Evolutionary conservation across 1,140 invertebrate genomes (phyloP).

Genomic region (Drosophila repleta): DNA sequence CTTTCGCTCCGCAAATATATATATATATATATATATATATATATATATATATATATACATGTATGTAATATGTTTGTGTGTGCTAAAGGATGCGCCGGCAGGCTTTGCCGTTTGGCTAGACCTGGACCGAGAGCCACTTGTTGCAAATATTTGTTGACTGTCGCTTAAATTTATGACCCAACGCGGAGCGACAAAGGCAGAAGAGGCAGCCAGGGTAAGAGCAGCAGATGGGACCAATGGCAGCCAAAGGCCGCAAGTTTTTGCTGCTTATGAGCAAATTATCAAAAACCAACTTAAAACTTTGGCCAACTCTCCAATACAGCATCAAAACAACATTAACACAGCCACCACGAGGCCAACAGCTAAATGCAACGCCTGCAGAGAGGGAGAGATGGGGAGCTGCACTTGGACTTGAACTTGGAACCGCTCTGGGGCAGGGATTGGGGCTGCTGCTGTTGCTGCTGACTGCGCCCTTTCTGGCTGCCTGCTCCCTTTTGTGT

Average conservation of each 20-base stretch:
- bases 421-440: not conserved
- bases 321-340: slow-evolving; percentile 80
- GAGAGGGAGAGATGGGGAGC: not conserved
- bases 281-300: slow-evolving; percentile 48
- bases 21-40: not conserved
- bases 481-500: slow-evolving; percentile 21
- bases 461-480: slow-evolving; percentile 8
- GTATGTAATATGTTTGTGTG: too few species aligned
- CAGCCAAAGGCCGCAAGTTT: slow-evolving; percentile 43
- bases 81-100: slow-evolving; percentile 25
- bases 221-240: slow-evolving; percentile 25
- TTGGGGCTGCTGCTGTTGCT: not conserved
- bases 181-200: slow-evolving; percentile 33
- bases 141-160: slow-evolving; percentile 83
- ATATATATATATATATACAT: too few species aligned
- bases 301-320: slow-evolving; percentile 50
- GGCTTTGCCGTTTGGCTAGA: slow-evolving; percentile 14
- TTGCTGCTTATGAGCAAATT: slow-evolving; percentile 56
- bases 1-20: slow-evolving; percentile 12
- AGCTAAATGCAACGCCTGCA: not conserved
- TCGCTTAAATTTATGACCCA: slow-evolving; percentile 82
- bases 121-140: slow-evolving; percentile 66
- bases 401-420: slow-evolving; percentile 39
- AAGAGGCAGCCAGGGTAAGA: slow-evolving; percentile 9
- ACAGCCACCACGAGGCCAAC: not conserved